Evolutionary conservation across 2,888 invertebrate species (phyloP).

Genomic region (Pomacea canaliculata): DNA sequence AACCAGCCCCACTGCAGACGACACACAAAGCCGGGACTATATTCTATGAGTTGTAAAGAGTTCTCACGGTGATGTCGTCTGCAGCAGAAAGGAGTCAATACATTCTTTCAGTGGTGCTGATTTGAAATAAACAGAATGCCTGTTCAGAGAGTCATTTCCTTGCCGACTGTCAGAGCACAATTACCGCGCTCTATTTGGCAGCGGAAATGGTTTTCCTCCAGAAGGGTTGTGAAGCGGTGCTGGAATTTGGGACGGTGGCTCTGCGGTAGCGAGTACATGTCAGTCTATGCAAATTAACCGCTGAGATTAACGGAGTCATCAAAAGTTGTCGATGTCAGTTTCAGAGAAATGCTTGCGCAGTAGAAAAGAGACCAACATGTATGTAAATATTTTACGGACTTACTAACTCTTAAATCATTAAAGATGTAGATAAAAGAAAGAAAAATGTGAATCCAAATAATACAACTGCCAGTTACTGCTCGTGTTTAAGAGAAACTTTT

Average conservation of each 20-base stretch:
- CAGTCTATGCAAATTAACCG: constrained; percentile 22
- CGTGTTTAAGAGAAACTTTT: too few species aligned
- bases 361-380: constrained; percentile 2
- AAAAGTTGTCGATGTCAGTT: constrained; percentile 9
- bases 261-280: constrained; percentile 5
- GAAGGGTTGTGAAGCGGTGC: not conserved
- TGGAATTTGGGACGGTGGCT: constrained; percentile 11
- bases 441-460: too few species aligned
- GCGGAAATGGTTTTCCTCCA: constrained; percentile 10
- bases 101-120: not conserved
- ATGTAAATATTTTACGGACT: too few species aligned
- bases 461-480: too few species aligned
- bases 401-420: too few species aligned
- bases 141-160: not conserved
- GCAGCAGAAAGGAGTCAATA: too few species aligned
- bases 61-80: not conserved
- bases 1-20: constrained; percentile 27
- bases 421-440: too few species aligned
- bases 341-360: constrained; percentile 2
- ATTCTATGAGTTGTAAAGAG: constrained; percentile 11
- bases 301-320: constrained; percentile 1
- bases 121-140: not conserved
- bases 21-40: constrained; percentile 30
- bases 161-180: not conserved
- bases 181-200: constrained; percentile 8